A percentile compares a stretch with the other conserved stretches of the same genome.
Conservation (phyloP, 2,888 invertebrate genomes). For the Coleophora deauratella region DNA sequence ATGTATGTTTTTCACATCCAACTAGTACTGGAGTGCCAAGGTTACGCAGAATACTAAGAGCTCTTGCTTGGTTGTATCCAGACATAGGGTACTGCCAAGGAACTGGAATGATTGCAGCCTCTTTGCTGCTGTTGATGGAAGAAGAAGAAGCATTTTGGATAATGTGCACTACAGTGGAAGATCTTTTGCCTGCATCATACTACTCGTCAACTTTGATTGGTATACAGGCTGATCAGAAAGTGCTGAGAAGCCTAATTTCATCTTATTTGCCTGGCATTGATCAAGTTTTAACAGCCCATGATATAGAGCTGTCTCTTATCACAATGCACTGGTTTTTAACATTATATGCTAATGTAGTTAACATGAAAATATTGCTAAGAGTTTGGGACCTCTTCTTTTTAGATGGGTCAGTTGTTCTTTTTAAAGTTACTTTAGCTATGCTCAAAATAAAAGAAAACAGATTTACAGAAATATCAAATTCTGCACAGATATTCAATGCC, state of each 20-base stretch:
- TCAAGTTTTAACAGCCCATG: slow-evolving; percentile 92
- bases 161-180: slow-evolving; percentile 99
- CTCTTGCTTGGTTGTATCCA: slow-evolving; percentile 96
- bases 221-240: slow-evolving; percentile 96
- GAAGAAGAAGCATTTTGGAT: slow-evolving; percentile 99
- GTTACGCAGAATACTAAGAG: slow-evolving; percentile 89
- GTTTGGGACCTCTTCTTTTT: slow-evolving; percentile 99
- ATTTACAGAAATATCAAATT: slow-evolving; percentile 90
- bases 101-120: slow-evolving; percentile 94
- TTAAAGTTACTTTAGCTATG: slow-evolving; percentile 96
- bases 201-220: slow-evolving; percentile 95
- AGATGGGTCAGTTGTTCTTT: slow-evolving; percentile 95
- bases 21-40: slow-evolving; percentile 95
- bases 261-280: slow-evolving; percentile 93
- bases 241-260: slow-evolving; percentile 92
- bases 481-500: slow-evolving; percentile 98
- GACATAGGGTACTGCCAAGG: slow-evolving; percentile 93
- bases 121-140: slow-evolving; percentile 92
- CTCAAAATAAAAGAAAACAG: slow-evolving; percentile 85
- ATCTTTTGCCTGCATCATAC: slow-evolving; percentile 96
- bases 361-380: slow-evolving; percentile 92
- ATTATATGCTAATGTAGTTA: slow-evolving; percentile 95
- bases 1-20: slow-evolving; percentile 95
- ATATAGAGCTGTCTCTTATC: slow-evolving; percentile 95
- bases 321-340: slow-evolving; percentile 99